Evolutionary conservation across 1,140 invertebrate species (phyloP).

Genomic region (Drosophila elegans): DNA sequence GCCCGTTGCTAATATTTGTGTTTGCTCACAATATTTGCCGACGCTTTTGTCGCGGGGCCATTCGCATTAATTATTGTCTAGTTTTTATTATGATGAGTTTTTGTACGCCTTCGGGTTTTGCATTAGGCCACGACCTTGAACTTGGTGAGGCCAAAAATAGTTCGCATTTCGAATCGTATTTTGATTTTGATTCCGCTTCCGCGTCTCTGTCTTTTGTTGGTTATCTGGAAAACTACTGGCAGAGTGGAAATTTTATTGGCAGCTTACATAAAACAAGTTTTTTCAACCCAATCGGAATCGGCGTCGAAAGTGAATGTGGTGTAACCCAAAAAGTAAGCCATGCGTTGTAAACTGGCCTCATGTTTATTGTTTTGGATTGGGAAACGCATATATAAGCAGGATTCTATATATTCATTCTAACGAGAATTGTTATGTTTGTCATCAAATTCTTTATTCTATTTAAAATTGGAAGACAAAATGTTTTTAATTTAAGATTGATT

Average conservation of each 20-base stretch:
- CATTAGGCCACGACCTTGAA: constrained; percentile 52
- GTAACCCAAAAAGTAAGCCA: constrained; percentile 13
- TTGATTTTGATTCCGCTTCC: constrained; percentile 44
- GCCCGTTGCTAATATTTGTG: constrained; percentile 26
- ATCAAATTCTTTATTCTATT: neutral
- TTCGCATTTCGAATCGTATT: constrained; percentile 20
- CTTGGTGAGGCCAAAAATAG: constrained; percentile 30
- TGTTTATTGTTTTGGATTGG: constrained; percentile 15
- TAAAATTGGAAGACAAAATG: neutral
- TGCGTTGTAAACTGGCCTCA: constrained; percentile 14
- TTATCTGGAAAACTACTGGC: constrained; percentile 38
- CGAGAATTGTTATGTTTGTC: constrained; percentile 2
- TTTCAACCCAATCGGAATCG: neutral
- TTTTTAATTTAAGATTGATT: neutral
- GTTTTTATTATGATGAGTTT: constrained; percentile 55
- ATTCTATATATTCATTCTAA: neutral
- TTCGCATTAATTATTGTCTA: constrained; percentile 74
- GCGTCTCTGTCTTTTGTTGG: constrained; percentile 1
- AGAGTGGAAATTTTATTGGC: constrained; percentile 36
- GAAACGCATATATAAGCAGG: neutral
- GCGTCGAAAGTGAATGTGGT: constrained; percentile 39
- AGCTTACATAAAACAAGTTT: constrained; percentile 30
- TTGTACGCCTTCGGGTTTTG: constrained; percentile 19
- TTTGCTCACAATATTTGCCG: constrained; percentile 58
- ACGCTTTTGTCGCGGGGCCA: constrained; percentile 72